Evolutionary conservation across 2,113 vertebrate genomes (phyloP), one percentile per base, ranked within the genome.

Genomic region (Pardalotus punctatus): DNA sequence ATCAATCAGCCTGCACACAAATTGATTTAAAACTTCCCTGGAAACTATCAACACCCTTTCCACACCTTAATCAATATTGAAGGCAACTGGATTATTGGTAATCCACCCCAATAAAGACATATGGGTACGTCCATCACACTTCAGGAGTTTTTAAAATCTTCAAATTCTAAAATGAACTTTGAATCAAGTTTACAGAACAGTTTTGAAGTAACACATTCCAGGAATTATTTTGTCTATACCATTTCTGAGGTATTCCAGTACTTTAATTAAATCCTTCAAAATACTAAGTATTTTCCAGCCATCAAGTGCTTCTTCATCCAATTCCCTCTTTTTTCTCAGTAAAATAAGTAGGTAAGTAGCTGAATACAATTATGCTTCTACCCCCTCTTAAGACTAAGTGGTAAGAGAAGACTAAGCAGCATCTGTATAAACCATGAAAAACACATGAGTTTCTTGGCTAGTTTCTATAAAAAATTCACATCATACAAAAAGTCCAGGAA

Each of bases 1-100:
- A 93, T 94, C 92, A 87, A 90, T 96, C 88, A 92, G 62, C n/a
- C 69, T 96, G 56, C 57, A 92, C 24, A 86, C 56, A 94, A 97
- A 95, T 87, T 62, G 80, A 97, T 91, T 95, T 85, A 96, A 91
- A 81, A 53, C 28, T 76, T 92, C 80, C 77, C 54, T 92, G 82
- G 60, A 86, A 96, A 96, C 88, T 89, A 96, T 53, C 88, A 96
- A 84, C 90, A 76, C 61, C 58, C 73, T 65, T 81, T 97, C 89
- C 91, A 81, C 90, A 81, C 62, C 66, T 97, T 92, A 97, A 95
- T 94, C 97, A 79, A 84, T 93, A 90, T 7, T 67, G 86, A 95
- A 93, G 73, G 94, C 17, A 71, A 50, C 21, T 54, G 35, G 62
- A 92, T 81, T 57, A 48, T 25, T 81, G 71, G 66, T 80, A 94